A percentile compares a stretch with the other conserved stretches of the same genome.
Conservation (phyloP, 2,888 invertebrate genomes). For the Eupithecia insigniata region DNA sequence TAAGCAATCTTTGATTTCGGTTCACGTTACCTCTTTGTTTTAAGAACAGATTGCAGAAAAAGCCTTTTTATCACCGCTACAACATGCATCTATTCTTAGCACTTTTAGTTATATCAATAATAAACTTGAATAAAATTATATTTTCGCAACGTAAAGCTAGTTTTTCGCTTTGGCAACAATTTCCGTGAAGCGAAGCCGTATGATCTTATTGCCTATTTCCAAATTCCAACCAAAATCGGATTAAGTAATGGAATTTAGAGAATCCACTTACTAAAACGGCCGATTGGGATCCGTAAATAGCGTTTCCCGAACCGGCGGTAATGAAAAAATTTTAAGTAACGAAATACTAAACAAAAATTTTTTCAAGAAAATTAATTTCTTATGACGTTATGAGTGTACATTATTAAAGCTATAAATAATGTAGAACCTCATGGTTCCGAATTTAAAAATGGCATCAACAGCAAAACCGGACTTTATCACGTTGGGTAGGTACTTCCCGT, state of each 20-base stretch:
- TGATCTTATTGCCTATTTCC: not conserved
- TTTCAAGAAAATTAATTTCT: not conserved
- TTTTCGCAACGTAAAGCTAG: not conserved
- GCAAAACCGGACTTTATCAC: conserved; percentile 13
- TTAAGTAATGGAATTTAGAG: conserved; percentile 1
- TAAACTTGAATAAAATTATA: not conserved
- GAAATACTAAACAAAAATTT: no score
- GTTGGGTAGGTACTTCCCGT: conserved; percentile 36
- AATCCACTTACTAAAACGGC: conserved; percentile 6
- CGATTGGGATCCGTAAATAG: not conserved
- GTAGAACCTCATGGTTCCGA: not conserved
- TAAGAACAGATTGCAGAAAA: not conserved
- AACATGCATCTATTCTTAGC: not conserved
- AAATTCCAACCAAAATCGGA: not conserved
- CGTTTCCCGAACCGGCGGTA: not conserved
- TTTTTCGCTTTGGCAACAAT: not conserved
- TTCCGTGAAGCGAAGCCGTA: not conserved
- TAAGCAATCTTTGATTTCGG: not conserved
- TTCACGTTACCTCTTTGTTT: not conserved
- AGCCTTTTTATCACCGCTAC: not conserved
- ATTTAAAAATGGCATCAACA: not conserved
- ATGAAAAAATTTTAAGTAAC: not conserved
- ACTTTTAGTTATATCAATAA: not conserved
- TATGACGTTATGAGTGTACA: not conserved
- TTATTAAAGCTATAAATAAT: not conserved